phyloP scores from a whole-genome alignment of 2,797 vertebrate species.

The Saguinus oedipus region DNA sequence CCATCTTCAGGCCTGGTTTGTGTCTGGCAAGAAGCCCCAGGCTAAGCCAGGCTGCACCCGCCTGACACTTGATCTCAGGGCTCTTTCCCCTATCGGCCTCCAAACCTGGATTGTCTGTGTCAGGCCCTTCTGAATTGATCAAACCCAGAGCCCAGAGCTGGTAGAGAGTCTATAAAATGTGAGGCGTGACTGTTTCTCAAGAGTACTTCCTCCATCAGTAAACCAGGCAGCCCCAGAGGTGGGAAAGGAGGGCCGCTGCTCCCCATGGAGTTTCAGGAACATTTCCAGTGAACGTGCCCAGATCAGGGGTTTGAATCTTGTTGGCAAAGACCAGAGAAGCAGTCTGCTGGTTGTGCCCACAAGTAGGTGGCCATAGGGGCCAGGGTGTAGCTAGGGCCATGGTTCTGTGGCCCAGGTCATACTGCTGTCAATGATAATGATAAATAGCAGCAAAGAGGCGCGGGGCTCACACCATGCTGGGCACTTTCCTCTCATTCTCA shows the following conservation, averaged over 20 bases:
- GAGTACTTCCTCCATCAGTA: conserved; percentile 28
- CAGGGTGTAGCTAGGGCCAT: not conserved
- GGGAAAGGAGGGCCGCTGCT: not conserved
- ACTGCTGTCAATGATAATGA: too few species aligned
- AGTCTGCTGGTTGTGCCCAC: not conserved
- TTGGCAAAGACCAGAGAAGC: not conserved
- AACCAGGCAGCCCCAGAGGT: not conserved
- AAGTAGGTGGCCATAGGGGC: not conserved
- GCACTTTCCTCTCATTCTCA: not conserved
- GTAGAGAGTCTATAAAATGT: conserved; percentile 39
- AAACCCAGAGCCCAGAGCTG: conserved; percentile 65
- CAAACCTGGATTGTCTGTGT: conserved; percentile 70
- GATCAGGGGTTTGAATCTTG: not conserved
- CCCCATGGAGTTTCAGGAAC: not conserved
- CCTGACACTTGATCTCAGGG: conserved; percentile 72
- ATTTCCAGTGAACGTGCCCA: not conserved
- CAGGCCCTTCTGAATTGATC: conserved; percentile 73
- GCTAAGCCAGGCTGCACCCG: not conserved
- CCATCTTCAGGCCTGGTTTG: conserved; percentile 73
- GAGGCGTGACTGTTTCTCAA: conserved; percentile 17
- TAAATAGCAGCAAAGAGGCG: accelerated
- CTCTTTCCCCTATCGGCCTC: conserved; percentile 64
- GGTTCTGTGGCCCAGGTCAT: not conserved
- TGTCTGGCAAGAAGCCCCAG: not conserved
- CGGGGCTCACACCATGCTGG: accelerated